A percentile compares a stretch with the other conserved stretches of the same genome.
Conservation (phyloP, 2,113 vertebrate genomes). For the Notothenia coriiceps region DNA sequence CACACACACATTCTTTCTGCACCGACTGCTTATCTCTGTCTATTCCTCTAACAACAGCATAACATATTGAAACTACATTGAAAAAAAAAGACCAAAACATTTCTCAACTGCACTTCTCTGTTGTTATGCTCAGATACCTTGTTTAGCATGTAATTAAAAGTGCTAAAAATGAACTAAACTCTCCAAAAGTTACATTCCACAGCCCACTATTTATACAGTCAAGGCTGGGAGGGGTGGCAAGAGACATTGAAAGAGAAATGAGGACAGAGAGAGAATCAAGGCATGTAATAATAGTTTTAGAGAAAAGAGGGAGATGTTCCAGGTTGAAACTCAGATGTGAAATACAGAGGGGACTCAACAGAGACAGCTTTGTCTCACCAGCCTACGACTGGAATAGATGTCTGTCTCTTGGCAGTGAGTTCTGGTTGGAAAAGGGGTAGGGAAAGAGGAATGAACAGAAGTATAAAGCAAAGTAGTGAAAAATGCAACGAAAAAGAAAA, state of each 20-base stretch:
- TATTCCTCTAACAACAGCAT: conserved; percentile 18
- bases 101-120: not conserved
- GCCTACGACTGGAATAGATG: conserved; percentile 37
- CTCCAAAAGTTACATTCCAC: conserved; percentile 36
- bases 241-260: conserved; percentile 29
- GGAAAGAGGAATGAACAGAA: not conserved
- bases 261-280: conserved; percentile 34
- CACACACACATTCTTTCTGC: conserved; percentile 73
- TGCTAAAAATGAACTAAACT: conserved; percentile 17
- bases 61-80: not conserved
- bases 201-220: conserved; percentile 49
- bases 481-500: not conserved
- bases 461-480: not conserved
- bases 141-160: not conserved
- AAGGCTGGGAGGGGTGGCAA: conserved; percentile 26
- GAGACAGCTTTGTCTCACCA: conserved; percentile 59
- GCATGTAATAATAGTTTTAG: conserved; percentile 55
- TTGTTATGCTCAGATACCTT: not conserved
- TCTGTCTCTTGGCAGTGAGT: conserved; percentile 18
- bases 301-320: conserved; percentile 46
- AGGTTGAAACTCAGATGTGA: conserved; percentile 54
- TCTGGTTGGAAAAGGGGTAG: conserved; percentile 11
- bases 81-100: not conserved
- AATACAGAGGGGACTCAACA: conserved; percentile 59
- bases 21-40: conserved; percentile 39